Conservation (phyloP, 2,888 invertebrate genomes). For the Lasioglossum zephyrum region DNA sequence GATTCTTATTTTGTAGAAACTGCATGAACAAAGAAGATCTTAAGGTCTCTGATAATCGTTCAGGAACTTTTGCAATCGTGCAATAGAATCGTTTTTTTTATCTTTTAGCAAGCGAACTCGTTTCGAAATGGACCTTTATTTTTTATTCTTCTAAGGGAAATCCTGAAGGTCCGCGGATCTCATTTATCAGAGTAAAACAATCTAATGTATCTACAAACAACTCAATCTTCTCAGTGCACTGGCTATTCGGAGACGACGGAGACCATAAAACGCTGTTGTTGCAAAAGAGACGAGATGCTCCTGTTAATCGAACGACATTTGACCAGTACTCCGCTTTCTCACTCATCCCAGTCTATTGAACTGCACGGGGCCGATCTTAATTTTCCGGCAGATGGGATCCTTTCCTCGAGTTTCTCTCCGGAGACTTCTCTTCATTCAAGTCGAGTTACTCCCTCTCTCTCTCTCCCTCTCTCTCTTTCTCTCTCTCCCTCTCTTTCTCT, state of each 20-base stretch:
- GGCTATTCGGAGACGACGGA: background rate
- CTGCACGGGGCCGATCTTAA: constrained; percentile 18
- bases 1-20: background rate
- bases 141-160: background rate
- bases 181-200: background rate
- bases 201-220: background rate
- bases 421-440: constrained; percentile 26
- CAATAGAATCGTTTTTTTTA: background rate
- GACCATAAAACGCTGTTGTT: background rate
- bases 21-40: background rate
- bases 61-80: background rate
- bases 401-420: background rate
- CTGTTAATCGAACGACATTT: background rate
- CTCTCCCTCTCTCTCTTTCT: background rate
- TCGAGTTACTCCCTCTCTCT: constrained; percentile 3
- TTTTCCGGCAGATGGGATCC: constrained; percentile 29
- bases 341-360: constrained; percentile 21
- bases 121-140: background rate
- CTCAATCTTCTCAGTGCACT: background rate
- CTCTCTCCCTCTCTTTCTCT: background rate
- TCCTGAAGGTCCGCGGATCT: background rate
- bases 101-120: background rate
- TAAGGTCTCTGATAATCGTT: background rate
- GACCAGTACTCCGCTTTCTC: constrained; percentile 5
- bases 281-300: background rate